Conservation (phyloP, 2,797 vertebrate species). For the Scyliorhinus canicula region DNA sequence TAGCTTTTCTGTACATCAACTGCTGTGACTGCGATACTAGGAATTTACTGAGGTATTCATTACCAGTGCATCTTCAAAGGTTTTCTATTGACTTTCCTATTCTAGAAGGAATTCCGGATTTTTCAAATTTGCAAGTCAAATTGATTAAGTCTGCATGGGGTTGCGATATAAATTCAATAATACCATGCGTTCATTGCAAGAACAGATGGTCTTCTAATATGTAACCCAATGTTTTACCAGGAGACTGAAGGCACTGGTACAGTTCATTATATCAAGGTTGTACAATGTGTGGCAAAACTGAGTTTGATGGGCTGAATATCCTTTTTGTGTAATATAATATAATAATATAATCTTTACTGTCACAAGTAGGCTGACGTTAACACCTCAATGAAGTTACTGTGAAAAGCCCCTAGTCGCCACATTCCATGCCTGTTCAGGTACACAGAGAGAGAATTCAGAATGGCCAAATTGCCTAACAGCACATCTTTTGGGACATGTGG, state of each 20-base stretch:
- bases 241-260: not conserved
- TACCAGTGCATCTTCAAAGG: not conserved
- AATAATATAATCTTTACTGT: too few relatives aligned
- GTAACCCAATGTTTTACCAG: not conserved
- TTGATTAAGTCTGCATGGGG: not conserved
- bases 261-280: not conserved
- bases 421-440: too few relatives aligned
- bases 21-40: not conserved
- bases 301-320: not conserved
- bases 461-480: too few relatives aligned
- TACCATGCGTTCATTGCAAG: not conserved
- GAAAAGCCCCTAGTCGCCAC: too few relatives aligned
- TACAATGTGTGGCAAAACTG: not conserved
- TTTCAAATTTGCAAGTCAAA: not conserved
- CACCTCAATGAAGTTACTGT: too few relatives aligned
- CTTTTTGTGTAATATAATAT: too few relatives aligned
- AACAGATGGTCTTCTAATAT: not conserved
- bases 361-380: too few relatives aligned
- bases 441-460: too few relatives aligned
- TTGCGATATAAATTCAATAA: slow-evolving; percentile 1
- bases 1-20: not conserved
- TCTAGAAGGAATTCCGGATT: slow-evolving; percentile 6
- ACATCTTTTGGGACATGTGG: too few relatives aligned
- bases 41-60: not conserved
- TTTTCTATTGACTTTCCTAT: slow-evolving; percentile 2